These are phyloP conservation scores for Protophormia terraenovae DNA, from an alignment of 2,888 invertebrate genomes.

Conservation along the genomic window DNA sequence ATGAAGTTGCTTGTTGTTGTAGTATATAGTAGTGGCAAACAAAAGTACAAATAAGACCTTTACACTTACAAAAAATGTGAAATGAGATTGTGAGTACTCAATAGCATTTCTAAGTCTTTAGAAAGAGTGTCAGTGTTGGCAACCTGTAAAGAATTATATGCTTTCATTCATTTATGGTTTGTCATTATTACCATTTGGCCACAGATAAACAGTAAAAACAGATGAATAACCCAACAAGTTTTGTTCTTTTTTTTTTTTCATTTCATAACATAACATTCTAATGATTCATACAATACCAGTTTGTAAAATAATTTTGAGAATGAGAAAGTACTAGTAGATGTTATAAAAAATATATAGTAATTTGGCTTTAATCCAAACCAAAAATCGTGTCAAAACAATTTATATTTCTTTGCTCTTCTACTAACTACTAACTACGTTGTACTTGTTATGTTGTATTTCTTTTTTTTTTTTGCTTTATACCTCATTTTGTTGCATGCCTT, in stretches of 20 bases:
- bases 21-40: not conserved
- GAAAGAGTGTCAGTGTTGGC: slow-evolving; percentile 6
- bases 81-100: not conserved
- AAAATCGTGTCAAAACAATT: slow-evolving; percentile 61
- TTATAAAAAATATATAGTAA: slow-evolving; percentile 32
- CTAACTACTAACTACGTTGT: too few relatives aligned
- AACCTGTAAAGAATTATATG: slow-evolving; percentile 13
- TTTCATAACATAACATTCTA: slow-evolving; percentile 9
- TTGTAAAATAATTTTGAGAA: not conserved
- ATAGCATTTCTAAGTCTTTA: not conserved
- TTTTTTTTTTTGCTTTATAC: too few relatives aligned
- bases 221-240: slow-evolving; percentile 34
- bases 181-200: slow-evolving; percentile 54
- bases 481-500: slow-evolving; percentile 5
- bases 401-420: not conserved
- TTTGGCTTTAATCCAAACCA: slow-evolving; percentile 63
- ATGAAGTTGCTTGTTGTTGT: slow-evolving; percentile 55
- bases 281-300: slow-evolving; percentile 42
- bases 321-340: slow-evolving; percentile 1
- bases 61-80: not conserved
- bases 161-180: slow-evolving; percentile 24
- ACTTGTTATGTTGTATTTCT: too few relatives aligned
- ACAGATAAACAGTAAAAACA: slow-evolving; percentile 50
- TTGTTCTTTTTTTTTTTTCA: not conserved
- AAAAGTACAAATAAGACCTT: slow-evolving; percentile 44